Evolutionary conservation across 2,888 invertebrate species (phyloP).

Genomic region (Drosophila stalkeri): DNA sequence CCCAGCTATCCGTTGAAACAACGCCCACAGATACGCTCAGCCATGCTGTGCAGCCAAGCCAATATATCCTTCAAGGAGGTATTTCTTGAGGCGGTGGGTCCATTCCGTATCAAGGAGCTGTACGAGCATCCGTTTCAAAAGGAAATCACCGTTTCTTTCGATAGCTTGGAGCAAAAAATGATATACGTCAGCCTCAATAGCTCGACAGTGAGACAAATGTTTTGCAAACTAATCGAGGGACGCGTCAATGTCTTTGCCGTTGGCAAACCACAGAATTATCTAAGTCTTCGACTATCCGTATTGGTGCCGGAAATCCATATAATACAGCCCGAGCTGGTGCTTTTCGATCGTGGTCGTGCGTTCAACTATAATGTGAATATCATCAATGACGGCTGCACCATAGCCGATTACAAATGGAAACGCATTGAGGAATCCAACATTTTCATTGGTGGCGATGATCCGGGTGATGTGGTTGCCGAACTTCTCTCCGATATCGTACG

Average conservation of each 20-base stretch:
- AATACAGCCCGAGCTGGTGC: conserved; percentile 63
- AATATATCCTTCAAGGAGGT: conserved; percentile 31
- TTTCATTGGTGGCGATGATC: conserved; percentile 63
- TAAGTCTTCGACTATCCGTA: conserved; percentile 58
- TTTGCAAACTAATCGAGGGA: conserved; percentile 68
- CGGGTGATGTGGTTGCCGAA: conserved; percentile 58
- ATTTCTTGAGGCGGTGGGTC: conserved; percentile 63
- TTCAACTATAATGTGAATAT: conserved; percentile 57
- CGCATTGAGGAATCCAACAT: conserved; percentile 57
- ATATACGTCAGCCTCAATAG: conserved; percentile 69
- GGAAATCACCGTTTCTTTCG: conserved; percentile 49
- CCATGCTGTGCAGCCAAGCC: conserved; percentile 39
- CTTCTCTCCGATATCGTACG: conserved; percentile 74
- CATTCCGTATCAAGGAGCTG: conserved; percentile 71
- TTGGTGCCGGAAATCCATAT: conserved; percentile 69
- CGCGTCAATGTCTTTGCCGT: conserved; percentile 62
- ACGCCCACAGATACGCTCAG: conserved; percentile 43
- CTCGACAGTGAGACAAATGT: conserved; percentile 44
- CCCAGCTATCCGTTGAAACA: conserved; percentile 63
- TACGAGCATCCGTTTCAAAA: conserved; percentile 59
- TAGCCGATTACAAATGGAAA: conserved; percentile 76
- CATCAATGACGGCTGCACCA: conserved; percentile 64
- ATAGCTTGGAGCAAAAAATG: conserved; percentile 58
- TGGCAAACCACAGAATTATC: conserved; percentile 55
- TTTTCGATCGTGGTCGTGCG: conserved; percentile 69